phyloP scores from a whole-genome alignment of 2,888 invertebrate genomes.

The Anthrax anthrax region DNA sequence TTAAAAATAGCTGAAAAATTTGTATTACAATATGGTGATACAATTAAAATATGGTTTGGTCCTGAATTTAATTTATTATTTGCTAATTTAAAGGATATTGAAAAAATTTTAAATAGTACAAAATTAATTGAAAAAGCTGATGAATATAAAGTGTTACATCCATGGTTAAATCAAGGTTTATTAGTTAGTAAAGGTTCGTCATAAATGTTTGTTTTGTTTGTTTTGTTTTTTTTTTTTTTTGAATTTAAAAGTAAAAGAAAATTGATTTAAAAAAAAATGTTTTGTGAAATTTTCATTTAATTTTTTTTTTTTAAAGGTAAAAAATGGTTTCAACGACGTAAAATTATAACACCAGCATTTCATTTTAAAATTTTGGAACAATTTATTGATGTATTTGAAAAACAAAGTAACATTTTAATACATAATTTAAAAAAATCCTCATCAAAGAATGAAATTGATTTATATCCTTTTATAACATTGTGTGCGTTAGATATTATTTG shows the following conservation, averaged over 20 bases:
- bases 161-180: conserved; percentile 43
- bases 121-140: conserved; percentile 36
- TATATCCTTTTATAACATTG: neutral
- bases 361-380: conserved; percentile 65
- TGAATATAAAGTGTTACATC: conserved; percentile 35
- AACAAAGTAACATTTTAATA: conserved; percentile 42
- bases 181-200: conserved; percentile 32
- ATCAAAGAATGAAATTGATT: conserved; percentile 31
- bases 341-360: conserved; percentile 62
- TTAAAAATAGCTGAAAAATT: conserved; percentile 24
- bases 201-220: too few species aligned
- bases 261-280: too few species aligned
- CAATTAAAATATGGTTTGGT: conserved; percentile 26
- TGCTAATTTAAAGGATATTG: conserved; percentile 22
- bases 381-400: conserved; percentile 55
- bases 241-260: too few species aligned
- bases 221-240: too few species aligned
- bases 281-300: too few species aligned
- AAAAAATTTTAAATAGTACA: conserved; percentile 20
- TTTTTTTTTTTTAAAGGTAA: too few species aligned
- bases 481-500: conserved; percentile 5
- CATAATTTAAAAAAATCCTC: conserved; percentile 40
- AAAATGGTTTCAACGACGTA: conserved; percentile 41
- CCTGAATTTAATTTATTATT: conserved; percentile 25
- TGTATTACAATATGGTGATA: conserved; percentile 20